These are phyloP conservation scores for Novumbra hubbsi DNA, from an alignment of 2,797 vertebrate genomes.

Conservation along the genomic window DNA sequence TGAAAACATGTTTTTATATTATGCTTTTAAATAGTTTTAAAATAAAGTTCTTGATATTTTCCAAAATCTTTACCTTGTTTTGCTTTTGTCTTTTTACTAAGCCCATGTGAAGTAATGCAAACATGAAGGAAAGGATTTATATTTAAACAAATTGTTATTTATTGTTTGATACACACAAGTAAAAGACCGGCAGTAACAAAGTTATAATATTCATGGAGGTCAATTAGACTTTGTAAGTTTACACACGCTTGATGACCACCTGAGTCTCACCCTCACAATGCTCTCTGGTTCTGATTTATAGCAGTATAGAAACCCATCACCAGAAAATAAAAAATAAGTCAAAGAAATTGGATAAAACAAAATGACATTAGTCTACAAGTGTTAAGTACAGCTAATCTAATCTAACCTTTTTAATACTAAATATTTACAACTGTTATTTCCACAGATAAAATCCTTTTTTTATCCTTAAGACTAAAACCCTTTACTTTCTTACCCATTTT, in stretches of 20 bases:
- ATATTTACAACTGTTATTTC: conserved; percentile 53
- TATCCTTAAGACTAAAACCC: background rate
- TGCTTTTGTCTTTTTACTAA: conserved; percentile 25
- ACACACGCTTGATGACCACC: background rate
- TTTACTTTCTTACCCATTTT: background rate
- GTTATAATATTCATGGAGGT: background rate
- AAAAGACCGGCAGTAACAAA: background rate
- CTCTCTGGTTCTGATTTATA: background rate
- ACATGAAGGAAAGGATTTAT: background rate
- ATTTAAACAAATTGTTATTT: conserved; percentile 4
- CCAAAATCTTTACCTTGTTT: conserved; percentile 14
- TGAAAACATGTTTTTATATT: conserved; percentile 62
- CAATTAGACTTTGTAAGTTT: background rate
- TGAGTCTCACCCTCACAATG: background rate
- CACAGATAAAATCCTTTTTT: background rate
- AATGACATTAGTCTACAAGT: background rate
- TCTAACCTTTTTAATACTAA: background rate
- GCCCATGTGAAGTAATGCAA: background rate
- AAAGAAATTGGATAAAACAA: background rate
- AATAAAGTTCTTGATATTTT: conserved; percentile 69
- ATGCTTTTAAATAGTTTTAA: conserved; percentile 60
- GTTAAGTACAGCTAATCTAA: conserved; percentile 3
- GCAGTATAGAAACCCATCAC: conserved; percentile 26
- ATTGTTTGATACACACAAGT: conserved; percentile 5
- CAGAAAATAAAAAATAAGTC: background rate